Evolutionary conservation across 2,797 vertebrate species (phyloP).

Genomic region (Molossus alvarezi): DNA sequence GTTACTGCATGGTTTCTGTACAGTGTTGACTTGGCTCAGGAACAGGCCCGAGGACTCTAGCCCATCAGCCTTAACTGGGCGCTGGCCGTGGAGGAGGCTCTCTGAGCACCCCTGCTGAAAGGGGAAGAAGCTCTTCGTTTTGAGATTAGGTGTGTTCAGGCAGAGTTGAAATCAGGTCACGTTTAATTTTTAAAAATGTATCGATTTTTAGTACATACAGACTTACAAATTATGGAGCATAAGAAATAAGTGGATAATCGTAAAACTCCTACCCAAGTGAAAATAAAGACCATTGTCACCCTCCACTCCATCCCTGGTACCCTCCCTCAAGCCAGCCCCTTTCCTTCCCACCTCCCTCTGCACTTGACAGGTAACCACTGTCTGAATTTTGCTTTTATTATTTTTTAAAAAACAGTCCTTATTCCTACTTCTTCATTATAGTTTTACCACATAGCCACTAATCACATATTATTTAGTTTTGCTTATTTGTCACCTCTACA

Average conservation of each 20-base stretch:
- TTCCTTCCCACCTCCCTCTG: neutral
- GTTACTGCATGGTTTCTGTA: neutral
- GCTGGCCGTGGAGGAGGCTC: neutral
- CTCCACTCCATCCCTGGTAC: too few relatives aligned
- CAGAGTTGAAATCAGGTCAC: neutral
- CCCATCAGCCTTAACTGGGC: neutral
- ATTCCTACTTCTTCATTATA: conserved; percentile 9
- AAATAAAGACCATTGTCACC: neutral
- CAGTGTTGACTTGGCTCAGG: neutral
- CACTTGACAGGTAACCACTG: neutral
- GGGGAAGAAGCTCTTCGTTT: neutral
- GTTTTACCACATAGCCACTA: neutral
- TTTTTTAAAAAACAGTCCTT: conserved; percentile 3
- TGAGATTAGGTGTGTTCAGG: neutral
- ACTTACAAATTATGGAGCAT: neutral
- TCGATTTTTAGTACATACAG: neutral
- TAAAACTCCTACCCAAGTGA: neutral
- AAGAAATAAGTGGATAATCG: neutral
- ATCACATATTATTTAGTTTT: neutral
- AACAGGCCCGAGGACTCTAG: neutral
- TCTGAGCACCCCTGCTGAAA: neutral
- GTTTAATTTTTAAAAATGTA: conserved; percentile 21
- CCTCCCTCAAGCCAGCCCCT: neutral
- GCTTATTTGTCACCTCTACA: neutral
- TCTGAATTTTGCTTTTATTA: neutral